phyloP scores from a whole-genome alignment of 2,888 invertebrate species.

The Agrochola litura region DNA sequence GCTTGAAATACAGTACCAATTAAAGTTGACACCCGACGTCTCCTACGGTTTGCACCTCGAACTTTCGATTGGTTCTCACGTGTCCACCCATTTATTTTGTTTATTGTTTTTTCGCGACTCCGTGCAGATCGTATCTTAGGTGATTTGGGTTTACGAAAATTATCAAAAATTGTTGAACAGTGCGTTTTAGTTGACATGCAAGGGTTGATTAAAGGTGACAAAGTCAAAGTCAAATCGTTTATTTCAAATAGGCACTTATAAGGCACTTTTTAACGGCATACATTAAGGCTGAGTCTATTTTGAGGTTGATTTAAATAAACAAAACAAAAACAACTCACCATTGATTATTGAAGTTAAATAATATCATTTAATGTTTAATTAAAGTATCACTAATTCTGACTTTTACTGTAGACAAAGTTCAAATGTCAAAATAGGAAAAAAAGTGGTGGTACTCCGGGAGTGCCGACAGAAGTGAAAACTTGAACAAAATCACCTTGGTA shows the following conservation, averaged over 20 bases:
- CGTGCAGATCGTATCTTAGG: conserved; percentile 27
- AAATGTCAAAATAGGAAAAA: not conserved
- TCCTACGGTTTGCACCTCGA: conserved; percentile 84
- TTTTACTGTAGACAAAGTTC: not conserved
- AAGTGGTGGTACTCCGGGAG: no score
- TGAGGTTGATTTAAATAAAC: not conserved
- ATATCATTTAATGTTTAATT: no score
- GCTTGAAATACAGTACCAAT: conserved; percentile 89
- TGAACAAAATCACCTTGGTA: no score
- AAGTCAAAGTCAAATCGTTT: no score
- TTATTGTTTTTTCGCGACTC: conserved; percentile 46
- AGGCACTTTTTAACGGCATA: no score
- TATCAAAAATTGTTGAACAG: not conserved
- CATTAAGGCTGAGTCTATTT: not conserved
- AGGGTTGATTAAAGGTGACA: not conserved
- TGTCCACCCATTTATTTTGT: conserved; percentile 69
- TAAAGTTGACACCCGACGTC: conserved; percentile 88
- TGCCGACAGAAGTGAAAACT: no score
- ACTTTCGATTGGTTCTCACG: conserved; percentile 79
- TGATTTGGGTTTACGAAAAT: conserved; percentile 1
- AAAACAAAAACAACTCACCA: not conserved
- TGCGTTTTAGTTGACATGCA: not conserved
- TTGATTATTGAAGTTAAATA: no score
- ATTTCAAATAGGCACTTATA: no score
- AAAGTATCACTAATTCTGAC: not conserved